Percentiles rank a stretch among this genome's conserved stretches.
Conservation (phyloP, 2,113 vertebrate genomes). For the Chaetorhynchus papuensis region DNA sequence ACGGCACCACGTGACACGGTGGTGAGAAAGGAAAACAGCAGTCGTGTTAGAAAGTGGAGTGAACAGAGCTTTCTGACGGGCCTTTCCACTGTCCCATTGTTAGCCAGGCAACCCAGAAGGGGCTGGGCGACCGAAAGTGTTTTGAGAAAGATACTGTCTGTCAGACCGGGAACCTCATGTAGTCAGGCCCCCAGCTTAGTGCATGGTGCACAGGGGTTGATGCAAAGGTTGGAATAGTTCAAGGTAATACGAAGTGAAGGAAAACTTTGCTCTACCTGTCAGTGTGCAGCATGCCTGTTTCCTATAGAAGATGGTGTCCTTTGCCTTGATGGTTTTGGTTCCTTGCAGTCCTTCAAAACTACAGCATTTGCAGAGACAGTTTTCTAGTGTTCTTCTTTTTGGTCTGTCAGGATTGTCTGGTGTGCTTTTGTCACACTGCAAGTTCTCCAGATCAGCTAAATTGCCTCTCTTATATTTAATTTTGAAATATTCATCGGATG, state of each 20-base stretch:
- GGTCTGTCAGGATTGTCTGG: not conserved
- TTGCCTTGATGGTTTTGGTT: not conserved
- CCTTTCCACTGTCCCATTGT: accelerated
- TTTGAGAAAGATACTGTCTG: not conserved
- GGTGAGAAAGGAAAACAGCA: not conserved
- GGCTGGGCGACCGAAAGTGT: accelerated
- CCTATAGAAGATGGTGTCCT: not conserved
- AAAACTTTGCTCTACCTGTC: not conserved
- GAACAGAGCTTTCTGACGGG: not conserved
- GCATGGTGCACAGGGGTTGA: not conserved
- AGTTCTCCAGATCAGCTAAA: not conserved
- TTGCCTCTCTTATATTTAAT: not conserved
- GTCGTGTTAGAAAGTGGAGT: accelerated
- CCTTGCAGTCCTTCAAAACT: not conserved
- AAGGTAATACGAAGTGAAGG: not conserved
- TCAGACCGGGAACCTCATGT: not conserved
- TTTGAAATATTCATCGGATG: not conserved
- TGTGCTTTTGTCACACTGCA: not conserved
- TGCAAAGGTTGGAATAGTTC: not conserved
- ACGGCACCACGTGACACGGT: accelerated
- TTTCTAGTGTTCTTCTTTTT: not conserved
- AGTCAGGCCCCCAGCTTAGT: too few species aligned
- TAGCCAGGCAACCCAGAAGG: not conserved
- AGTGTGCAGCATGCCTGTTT: not conserved
- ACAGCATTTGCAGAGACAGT: not conserved